Conservation (phyloP, 2,888 invertebrate genomes). For the Julus scandinavius region DNA sequence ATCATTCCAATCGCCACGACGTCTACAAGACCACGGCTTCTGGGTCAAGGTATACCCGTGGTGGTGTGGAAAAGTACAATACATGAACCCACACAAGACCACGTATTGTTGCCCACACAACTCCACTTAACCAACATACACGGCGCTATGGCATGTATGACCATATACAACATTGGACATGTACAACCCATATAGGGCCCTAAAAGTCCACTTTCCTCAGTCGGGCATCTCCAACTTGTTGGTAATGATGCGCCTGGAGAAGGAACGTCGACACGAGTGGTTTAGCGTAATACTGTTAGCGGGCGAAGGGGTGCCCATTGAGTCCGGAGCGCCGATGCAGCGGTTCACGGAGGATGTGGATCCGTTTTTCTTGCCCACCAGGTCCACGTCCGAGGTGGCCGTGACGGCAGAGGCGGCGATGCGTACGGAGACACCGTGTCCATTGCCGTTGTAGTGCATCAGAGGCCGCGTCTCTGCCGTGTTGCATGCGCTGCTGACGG, state of each 20-base stretch:
- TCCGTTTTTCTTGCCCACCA: not conserved
- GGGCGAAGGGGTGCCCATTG: not conserved
- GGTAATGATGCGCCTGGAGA: not conserved
- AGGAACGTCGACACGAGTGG: not conserved
- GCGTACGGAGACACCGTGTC: not conserved
- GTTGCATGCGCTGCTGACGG: conserved; percentile 42
- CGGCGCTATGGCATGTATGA: no score
- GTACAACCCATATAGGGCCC: no score
- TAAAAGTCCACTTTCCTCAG: no score
- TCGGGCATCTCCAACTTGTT: conserved; percentile 16
- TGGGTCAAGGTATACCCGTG: no score
- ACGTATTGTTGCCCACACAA: no score
- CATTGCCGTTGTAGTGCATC: conserved; percentile 53
- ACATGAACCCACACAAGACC: no score
- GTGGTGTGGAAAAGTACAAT: no score
- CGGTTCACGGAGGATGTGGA: not conserved
- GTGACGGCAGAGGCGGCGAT: not conserved
- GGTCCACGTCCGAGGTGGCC: conserved; percentile 1
- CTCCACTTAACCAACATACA: no score
- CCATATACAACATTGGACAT: no score
- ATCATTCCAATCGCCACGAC: no score
- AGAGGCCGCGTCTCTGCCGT: conserved; percentile 35
- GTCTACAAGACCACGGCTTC: no score
- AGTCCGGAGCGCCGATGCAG: not conserved
- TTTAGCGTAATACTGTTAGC: not conserved